Conservation (phyloP, 2,888 invertebrate genomes). For the Eumacrocentrus americanus region DNA sequence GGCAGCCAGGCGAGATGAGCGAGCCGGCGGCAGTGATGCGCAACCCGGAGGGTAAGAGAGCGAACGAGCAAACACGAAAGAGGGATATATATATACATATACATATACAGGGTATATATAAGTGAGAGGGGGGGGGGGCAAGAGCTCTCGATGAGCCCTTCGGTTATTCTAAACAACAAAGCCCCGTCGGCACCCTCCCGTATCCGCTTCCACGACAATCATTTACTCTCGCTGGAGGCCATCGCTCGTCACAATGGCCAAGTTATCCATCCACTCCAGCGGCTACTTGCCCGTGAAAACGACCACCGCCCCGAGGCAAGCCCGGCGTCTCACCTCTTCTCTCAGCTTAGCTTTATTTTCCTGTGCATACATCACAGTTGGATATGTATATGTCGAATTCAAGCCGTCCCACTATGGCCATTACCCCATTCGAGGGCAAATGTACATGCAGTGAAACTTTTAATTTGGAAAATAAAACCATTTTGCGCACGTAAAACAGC, state of each 20-base stretch:
- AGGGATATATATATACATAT: constrained; percentile 7
- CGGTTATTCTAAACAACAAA: constrained; percentile 59
- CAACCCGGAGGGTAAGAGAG: not conserved
- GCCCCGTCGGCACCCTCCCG: constrained; percentile 52
- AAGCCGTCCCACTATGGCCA: no score
- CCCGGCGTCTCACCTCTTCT: constrained; percentile 39
- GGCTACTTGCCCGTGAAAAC: constrained; percentile 52
- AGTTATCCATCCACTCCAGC: constrained; percentile 58
- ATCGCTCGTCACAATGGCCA: constrained; percentile 58
- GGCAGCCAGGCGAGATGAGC: constrained; percentile 1
- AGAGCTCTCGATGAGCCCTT: constrained; percentile 51
- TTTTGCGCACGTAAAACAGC: no score
- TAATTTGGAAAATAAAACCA: no score
- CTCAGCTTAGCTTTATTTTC: not conserved
- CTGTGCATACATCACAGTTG: not conserved
- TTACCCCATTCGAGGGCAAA: not conserved
- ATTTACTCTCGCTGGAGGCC: constrained; percentile 59
- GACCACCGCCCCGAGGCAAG: constrained; percentile 47
- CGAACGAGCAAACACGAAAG: not conserved
- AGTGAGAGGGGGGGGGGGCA: constrained; percentile 28
- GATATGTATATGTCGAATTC: no score
- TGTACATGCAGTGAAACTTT: no score
- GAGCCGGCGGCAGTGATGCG: constrained; percentile 14
- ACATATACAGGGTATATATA: constrained; percentile 14
- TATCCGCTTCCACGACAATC: constrained; percentile 51